Evolutionary conservation across 1,140 invertebrate genomes (phyloP).

Genomic region (Drosophila lacteicornis): DNA sequence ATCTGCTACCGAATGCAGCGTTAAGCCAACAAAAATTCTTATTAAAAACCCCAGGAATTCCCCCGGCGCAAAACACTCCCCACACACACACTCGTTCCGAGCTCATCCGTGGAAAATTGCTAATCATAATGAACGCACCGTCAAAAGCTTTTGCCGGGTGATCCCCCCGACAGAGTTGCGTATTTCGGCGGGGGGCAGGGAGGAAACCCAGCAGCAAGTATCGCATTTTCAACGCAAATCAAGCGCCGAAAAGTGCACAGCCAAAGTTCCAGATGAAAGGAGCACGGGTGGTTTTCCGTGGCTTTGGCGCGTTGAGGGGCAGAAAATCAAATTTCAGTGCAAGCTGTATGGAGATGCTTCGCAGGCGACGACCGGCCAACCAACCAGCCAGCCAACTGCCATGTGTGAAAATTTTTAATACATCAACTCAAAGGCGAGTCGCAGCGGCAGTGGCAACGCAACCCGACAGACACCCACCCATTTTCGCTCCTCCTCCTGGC

Average conservation of each 20-base stretch:
- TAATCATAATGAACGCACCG: constrained; percentile 70
- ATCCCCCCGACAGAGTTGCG: constrained; percentile 12
- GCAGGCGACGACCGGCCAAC: constrained; percentile 33
- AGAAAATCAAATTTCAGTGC: constrained; percentile 74
- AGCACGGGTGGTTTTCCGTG: constrained; percentile 6
- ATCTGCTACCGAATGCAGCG: constrained; percentile 37
- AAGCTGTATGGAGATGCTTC: constrained; percentile 18
- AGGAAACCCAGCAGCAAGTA: constrained; percentile 20
- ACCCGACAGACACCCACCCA: constrained; percentile 25
- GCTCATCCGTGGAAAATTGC: constrained; percentile 43
- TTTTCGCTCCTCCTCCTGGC: too few relatives aligned
- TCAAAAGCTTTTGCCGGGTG: constrained; percentile 39
- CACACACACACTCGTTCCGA: constrained; percentile 4
- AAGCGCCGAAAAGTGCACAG: constrained; percentile 60
- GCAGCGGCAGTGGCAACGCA: constrained; percentile 35
- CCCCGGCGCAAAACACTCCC: constrained; percentile 21
- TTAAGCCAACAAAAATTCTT: constrained; percentile 54
- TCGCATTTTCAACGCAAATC: constrained; percentile 51
- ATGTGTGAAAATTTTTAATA: constrained; percentile 83
- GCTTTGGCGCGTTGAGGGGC: constrained; percentile 2
- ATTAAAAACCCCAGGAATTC: constrained; percentile 49
- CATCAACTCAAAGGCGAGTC: constrained; percentile 75
- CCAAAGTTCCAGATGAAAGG: constrained; percentile 47
- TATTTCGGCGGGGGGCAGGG: neutral
- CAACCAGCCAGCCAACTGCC: constrained; percentile 65